These are phyloP conservation scores for Emmelina monodactyla DNA, from an alignment of 2,888 invertebrate species.

Conservation along the genomic window DNA sequence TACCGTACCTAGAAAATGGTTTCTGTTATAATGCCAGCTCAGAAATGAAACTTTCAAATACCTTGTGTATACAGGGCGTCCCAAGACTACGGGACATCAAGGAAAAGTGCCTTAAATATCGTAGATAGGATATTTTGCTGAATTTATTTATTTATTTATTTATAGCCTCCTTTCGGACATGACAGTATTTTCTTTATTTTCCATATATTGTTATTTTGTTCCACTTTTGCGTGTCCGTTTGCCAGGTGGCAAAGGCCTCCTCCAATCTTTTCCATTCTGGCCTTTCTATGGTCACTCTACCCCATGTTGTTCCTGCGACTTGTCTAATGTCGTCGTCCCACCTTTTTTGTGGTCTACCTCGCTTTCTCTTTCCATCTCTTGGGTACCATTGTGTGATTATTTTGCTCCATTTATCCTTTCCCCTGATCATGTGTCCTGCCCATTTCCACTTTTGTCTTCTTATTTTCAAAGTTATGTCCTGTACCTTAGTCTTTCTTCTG, in stretches of 20 bases:
- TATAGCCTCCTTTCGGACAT: no score
- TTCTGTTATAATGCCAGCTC: no score
- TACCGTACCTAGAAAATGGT: constrained; percentile 32
- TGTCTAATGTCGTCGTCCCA: constrained; percentile 10
- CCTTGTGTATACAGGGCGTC: no score
- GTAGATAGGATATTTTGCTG: no score
- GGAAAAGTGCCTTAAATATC: no score
- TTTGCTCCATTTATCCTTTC: constrained; percentile 12
- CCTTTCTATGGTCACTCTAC: not conserved
- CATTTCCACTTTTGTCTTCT: constrained; percentile 7
- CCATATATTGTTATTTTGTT: no score
- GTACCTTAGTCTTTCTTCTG: not conserved
- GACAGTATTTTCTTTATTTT: no score
- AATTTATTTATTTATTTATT: no score
- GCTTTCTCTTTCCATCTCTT: constrained; percentile 8
- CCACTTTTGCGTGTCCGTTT: no score
- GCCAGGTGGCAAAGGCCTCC: not conserved
- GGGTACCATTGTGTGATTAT: constrained; percentile 8
- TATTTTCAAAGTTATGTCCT: constrained; percentile 2
- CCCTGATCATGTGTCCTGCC: constrained; percentile 8
- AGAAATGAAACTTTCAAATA: no score
- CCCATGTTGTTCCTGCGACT: constrained; percentile 2
- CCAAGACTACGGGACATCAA: no score
- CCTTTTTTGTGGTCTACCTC: constrained; percentile 9
- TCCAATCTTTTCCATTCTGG: not conserved